Conservation (phyloP, 1,140 invertebrate species). For the Aphelenchoides avenae region DNA sequence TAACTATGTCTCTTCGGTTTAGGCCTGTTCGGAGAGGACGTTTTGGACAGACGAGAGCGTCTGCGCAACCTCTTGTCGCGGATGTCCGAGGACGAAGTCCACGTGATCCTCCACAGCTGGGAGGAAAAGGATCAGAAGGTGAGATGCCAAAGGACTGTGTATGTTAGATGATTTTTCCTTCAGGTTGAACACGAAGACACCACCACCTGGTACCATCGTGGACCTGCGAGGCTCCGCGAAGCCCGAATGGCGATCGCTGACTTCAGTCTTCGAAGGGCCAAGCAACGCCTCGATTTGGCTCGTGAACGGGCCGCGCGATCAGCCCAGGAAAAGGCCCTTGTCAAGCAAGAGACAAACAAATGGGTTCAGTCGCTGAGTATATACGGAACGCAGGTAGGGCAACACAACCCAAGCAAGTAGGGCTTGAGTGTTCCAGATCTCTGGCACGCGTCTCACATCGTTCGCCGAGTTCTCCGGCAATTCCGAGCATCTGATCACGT, state of each 20-base stretch:
- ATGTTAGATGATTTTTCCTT: conserved; percentile 1
- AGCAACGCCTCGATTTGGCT: conserved; percentile 42
- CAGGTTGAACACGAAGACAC: conserved; percentile 33
- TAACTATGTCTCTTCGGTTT: conserved; percentile 19
- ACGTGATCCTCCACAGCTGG: conserved; percentile 41
- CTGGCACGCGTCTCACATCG: conserved; percentile 43
- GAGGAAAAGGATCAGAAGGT: conserved; percentile 36
- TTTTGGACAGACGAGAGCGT: conserved; percentile 54
- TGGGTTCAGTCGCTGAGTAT: conserved; percentile 49
- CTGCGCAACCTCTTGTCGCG: conserved; percentile 47
- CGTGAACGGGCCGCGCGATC: conserved; percentile 32
- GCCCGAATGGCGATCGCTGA: conserved; percentile 55
- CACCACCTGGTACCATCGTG: conserved; percentile 55
- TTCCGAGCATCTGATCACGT: conserved; percentile 55
- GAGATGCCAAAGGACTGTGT: conserved; percentile 13
- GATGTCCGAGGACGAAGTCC: conserved; percentile 53
- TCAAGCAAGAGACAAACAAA: conserved; percentile 51
- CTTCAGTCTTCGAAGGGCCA: conserved; percentile 49
- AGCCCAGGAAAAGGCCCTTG: conserved; percentile 52
- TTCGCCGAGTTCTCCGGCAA: conserved; percentile 56
- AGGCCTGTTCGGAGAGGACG: conserved; percentile 57
- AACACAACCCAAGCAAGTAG: conserved; percentile 5
- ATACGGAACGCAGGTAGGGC: conserved; percentile 49
- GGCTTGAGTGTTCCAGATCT: conserved; percentile 40
- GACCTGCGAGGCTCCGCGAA: conserved; percentile 38